phyloP scores from a whole-genome alignment of 2,113 vertebrate species.

The Thinocorus orbignyianus region DNA sequence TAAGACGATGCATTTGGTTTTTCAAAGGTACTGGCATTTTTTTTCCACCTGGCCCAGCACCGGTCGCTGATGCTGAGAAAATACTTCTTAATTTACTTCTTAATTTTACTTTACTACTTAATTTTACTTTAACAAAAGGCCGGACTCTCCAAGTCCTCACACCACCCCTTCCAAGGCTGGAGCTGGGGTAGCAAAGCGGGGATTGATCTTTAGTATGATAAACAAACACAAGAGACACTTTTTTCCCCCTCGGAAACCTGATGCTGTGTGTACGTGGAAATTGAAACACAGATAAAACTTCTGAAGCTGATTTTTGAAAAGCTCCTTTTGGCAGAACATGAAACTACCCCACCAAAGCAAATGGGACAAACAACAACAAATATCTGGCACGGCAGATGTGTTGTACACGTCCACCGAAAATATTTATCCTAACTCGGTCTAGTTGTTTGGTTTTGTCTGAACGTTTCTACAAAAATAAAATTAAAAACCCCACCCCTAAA shows the following conservation, averaged over 20 bases:
- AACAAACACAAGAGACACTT: constrained; percentile 2
- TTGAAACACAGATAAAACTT: not conserved
- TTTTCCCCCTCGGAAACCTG: not conserved
- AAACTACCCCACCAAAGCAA: constrained; percentile 44
- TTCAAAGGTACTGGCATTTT: not conserved
- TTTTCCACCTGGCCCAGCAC: not conserved
- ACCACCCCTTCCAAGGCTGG: not conserved
- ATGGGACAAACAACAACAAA: not conserved
- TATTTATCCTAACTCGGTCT: constrained; percentile 52
- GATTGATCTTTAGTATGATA: not conserved
- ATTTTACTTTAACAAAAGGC: too few relatives aligned
- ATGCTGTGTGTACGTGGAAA: not conserved
- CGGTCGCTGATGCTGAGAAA: not conserved
- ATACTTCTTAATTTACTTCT: not conserved
- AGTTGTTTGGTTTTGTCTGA: constrained; percentile 3
- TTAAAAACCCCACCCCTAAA: not conserved
- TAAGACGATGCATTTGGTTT: not conserved
- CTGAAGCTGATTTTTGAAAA: not conserved
- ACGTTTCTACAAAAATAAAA: not conserved
- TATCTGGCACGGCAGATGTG: not conserved
- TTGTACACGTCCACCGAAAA: not conserved
- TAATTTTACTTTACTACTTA: too few relatives aligned
- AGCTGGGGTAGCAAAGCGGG: not conserved
- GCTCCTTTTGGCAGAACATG: constrained; percentile 61
- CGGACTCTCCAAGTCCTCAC: not conserved